These are phyloP conservation scores for Galerucella pusilla DNA, from an alignment of 2,888 invertebrate genomes.

Conservation along the genomic window DNA sequence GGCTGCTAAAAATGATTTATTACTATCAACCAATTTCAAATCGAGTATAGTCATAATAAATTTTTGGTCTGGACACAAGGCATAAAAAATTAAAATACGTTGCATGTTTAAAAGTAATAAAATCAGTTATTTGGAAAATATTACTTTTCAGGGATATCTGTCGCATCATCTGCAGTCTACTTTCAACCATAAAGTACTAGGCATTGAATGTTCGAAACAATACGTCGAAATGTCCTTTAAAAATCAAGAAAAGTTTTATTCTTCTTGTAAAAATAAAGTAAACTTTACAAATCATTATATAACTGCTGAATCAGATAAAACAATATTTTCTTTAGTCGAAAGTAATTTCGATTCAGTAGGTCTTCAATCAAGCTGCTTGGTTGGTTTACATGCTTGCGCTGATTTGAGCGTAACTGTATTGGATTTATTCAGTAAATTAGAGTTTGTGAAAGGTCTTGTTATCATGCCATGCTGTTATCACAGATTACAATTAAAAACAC, in stretches of 20 bases:
- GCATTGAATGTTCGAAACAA: slow-evolving; percentile 72
- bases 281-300: slow-evolving; percentile 72
- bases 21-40: no score
- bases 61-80: no score
- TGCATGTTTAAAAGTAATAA: no score
- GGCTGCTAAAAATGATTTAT: no score
- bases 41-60: no score
- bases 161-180: slow-evolving; percentile 73
- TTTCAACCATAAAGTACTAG: slow-evolving; percentile 72
- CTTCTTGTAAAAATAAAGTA: slow-evolving; percentile 67
- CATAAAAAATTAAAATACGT: no score
- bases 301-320: slow-evolving; percentile 65
- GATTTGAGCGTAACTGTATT: slow-evolving; percentile 78
- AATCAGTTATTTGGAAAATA: slow-evolving; percentile 5
- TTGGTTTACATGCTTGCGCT: slow-evolving; percentile 83
- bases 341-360: slow-evolving; percentile 39
- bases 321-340: slow-evolving; percentile 55
- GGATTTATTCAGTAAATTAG: slow-evolving; percentile 72
- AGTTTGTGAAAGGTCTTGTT: slow-evolving; percentile 69
- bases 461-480: slow-evolving; percentile 87
- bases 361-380: slow-evolving; percentile 62
- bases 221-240: slow-evolving; percentile 70
- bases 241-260: slow-evolving; percentile 70
- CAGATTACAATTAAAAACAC: slow-evolving; percentile 67
- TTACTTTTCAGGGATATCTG: slow-evolving; percentile 74